Evolutionary conservation across 2,113 vertebrate genomes (phyloP), one percentile per base, ranked within the genome.

Genomic region (Ophiodon elongatus): DNA sequence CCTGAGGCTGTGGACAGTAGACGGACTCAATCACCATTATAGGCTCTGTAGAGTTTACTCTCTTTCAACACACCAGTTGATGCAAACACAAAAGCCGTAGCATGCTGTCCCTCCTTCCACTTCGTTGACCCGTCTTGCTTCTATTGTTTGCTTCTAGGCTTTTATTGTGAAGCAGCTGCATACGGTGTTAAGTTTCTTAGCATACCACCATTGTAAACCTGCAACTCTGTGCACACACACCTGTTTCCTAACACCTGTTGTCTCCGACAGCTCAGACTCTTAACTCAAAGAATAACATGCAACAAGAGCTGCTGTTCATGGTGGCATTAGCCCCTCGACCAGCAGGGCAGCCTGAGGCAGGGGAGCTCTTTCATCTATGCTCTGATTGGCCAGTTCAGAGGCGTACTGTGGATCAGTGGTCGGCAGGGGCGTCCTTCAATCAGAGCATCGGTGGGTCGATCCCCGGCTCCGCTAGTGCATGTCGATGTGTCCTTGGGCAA

Each of bases 111-210:
- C 43, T 45, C 43, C 37, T 37, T 9, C 37, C 37, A 9, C 37
- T 43, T 67, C 50, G 27, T n/a, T 37, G n/a, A 1, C 60, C 33
- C 27, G 5, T 37, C 56, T 19, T 19, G 31, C 67, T 9, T 47
- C 54, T 45, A 19, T 45, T 69, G 21, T 35, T 13, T n/a, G 15
- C 31, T 14, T 77, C 6, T 21, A 15, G 27, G 27, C n/a, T 56
- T 66, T 68, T 80, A 74, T 83, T 52, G 76, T 63, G 62, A 1
- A 52, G 65, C 69, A 85, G 79, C 81, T 87, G 79, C 67, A 75
- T 50, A 64, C 68, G 50, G 50, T 50, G 67, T 84, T 79, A n/a
- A 37, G 19, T 56, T 65, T 73, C 17, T 27, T 52, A 56, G 60
- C 54, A 19, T n/a, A 15, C 10, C n/a, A 35, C 19, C 10, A 45